Conservation (phyloP, 2,888 invertebrate species). For the Acheta domesticus region DNA sequence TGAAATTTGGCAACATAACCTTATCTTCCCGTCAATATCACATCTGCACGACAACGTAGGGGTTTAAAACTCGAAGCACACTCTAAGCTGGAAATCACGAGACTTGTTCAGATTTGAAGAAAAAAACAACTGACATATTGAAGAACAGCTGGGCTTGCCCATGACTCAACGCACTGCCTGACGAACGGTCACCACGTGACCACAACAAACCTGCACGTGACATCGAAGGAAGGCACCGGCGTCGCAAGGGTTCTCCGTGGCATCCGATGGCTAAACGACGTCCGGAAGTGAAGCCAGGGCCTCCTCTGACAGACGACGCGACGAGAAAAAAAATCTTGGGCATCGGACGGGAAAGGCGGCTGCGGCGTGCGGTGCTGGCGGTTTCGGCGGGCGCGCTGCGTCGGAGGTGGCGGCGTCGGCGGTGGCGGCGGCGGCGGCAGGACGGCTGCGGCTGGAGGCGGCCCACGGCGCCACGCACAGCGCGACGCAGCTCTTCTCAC, state of each 20-base stretch:
- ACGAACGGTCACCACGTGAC: background rate
- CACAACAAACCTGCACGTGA: background rate
- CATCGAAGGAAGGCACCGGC: background rate
- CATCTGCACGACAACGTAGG: background rate
- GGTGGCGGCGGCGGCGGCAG: background rate
- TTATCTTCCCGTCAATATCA: background rate
- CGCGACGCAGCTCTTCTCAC: background rate
- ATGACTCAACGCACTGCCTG: no score
- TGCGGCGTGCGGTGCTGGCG: background rate
- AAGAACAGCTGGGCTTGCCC: no score
- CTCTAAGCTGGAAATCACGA: no score
- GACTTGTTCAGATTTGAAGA: background rate
- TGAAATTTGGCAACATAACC: background rate
- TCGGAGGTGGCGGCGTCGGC: background rate
- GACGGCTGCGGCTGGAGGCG: background rate
- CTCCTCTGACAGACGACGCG: no score
- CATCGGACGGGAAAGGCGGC: background rate
- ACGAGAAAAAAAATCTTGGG: background rate
- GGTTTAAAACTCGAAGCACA: background rate
- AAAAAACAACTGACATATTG: background rate
- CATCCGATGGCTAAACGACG: background rate
- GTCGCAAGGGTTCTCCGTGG: background rate
- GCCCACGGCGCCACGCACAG: background rate
- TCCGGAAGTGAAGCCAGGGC: background rate
- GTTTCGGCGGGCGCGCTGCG: background rate